Base-by-base conservation (phyloP, 2,113 vertebrate species). In the Reinhardtius hippoglossoides region DNA sequence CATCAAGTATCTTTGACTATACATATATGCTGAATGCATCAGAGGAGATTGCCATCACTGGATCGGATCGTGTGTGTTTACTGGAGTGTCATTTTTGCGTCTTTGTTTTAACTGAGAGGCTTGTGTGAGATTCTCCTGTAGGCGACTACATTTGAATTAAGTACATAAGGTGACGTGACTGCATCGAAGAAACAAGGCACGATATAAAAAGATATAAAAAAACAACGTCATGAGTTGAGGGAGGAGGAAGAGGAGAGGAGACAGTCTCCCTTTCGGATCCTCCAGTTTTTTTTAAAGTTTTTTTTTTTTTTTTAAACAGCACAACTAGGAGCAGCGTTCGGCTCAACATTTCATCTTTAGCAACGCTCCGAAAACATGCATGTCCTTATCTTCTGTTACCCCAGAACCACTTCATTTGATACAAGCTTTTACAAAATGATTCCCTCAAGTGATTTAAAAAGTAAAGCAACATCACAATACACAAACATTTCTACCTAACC, bases 141-240 rank as follows among this genome's bases (percentile, higher is more conserved):
- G 85, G 59, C 4, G 26, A 87, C 71, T 87, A 84, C 81, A 76
- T 85, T 85, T 88, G 81, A 87, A 76, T 90, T 89, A 91, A 92
- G 92, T 89, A 89, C 89, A 89, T 91, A 84, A 85, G 91, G 89
- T 91, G 71, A 91, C 68, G 75, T 81, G 90, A 90, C 90, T 93
- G 87, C 88, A 90, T 87, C 74, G 71, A 88, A 84, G 81, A 92
- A 90, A 91, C 89, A 93, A 94, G 92, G 91, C 86, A 93, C 94
- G 63, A 89, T 90, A 80, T 87, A 91, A 91, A 94, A 87, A 50
- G 77, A 85, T 80, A 83, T 77, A 68, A 20, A 14, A 67, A 63
- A 69, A 86, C 67, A 78, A 75, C 58, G 73, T 26, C 56, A 81
- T 82, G 72, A 82, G 80, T 57, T 18, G 63, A 85, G 63, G 67